phyloP scores from a whole-genome alignment of 2,113 vertebrate genomes.

The Gallinago paraguaiae region DNA sequence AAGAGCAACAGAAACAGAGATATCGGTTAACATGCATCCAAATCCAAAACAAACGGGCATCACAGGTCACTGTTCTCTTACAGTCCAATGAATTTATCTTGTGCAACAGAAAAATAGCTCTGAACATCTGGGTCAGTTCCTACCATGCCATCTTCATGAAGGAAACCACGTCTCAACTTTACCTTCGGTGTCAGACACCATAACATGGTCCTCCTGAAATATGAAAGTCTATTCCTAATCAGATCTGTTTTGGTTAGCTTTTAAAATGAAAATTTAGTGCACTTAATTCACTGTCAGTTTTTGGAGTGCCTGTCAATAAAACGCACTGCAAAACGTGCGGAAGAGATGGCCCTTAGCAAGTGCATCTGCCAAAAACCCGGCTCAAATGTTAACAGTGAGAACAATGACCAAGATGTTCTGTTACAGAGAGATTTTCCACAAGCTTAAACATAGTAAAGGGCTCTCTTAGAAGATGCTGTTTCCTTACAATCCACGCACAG shows the following conservation, averaged over 20 bases:
- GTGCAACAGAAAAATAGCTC: not conserved
- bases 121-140: not conserved
- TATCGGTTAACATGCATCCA: slow-evolving; percentile 76
- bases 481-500: slow-evolving; percentile 54
- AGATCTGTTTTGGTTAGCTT: not conserved
- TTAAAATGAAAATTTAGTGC: not conserved
- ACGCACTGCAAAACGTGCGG: not conserved
- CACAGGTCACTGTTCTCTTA: slow-evolving; percentile 41
- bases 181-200: not conserved
- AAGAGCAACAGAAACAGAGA: slow-evolving; percentile 73
- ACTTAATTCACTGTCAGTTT: slow-evolving; percentile 3
- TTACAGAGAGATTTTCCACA: slow-evolving; percentile 53
- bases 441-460: slow-evolving; percentile 35
- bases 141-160: not conserved
- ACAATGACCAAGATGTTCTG: slow-evolving; percentile 63
- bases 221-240: not conserved
- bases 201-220: not conserved
- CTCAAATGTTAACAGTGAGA: slow-evolving; percentile 56
- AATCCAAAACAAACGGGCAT: slow-evolving; percentile 29
- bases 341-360: not conserved
- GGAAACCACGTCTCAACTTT: not conserved
- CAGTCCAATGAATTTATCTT: not conserved
- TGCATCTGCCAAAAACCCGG: slow-evolving; percentile 10
- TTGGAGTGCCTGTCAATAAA: not conserved
- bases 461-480: slow-evolving; percentile 44